Evolutionary conservation across 2,888 invertebrate species (phyloP).

Genomic region (Sturmia bella): DNA sequence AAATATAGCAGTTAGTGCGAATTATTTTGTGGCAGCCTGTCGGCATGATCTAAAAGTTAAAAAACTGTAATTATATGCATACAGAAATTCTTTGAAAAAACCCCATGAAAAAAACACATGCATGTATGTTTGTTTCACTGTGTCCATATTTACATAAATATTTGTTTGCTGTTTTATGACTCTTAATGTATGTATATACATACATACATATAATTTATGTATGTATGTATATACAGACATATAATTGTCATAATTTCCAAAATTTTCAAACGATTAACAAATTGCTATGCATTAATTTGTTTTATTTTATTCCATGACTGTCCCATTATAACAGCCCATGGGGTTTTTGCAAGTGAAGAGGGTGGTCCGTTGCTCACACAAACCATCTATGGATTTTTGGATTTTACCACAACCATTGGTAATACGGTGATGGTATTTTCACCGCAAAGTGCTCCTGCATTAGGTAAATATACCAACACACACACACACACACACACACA

Average conservation of each 20-base stretch:
- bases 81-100: too few relatives aligned
- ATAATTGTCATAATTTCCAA: neutral
- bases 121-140: too few relatives aligned
- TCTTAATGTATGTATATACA: too few relatives aligned
- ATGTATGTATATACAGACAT: neutral
- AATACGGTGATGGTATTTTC: constrained; percentile 97
- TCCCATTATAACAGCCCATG: constrained; percentile 29
- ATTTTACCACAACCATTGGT: constrained; percentile 96
- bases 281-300: neutral
- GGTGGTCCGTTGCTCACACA: constrained; percentile 87
- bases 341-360: constrained; percentile 41
- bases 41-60: too few relatives aligned
- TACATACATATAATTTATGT: neutral
- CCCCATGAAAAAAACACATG: too few relatives aligned
- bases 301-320: neutral
- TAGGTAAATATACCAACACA: constrained; percentile 82
- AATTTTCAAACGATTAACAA: neutral
- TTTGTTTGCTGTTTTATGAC: too few relatives aligned
- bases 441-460: constrained; percentile 89
- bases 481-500: too few relatives aligned
- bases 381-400: constrained; percentile 96
- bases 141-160: too few relatives aligned
- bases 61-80: too few relatives aligned
- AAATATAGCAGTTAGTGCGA: too few relatives aligned
- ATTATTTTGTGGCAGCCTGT: too few relatives aligned